A percentile compares a stretch with the other conserved stretches of the same genome.
These are phyloP conservation scores for Mustela nigripes DNA, from an alignment of 2,113 vertebrate species.

Conservation along the genomic window DNA sequence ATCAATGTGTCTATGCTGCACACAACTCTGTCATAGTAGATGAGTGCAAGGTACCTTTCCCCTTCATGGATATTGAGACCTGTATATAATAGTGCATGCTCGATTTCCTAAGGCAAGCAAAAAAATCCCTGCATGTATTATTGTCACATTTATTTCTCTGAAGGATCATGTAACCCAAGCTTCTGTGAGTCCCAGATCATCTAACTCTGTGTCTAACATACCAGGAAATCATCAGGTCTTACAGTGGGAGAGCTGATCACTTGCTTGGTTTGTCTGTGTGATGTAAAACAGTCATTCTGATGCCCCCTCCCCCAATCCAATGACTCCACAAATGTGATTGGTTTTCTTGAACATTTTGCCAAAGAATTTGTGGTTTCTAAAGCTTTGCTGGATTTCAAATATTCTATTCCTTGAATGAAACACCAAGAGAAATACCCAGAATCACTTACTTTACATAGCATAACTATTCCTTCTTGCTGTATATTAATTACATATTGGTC, in stretches of 20 bases:
- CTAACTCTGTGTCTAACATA: constrained; percentile 75
- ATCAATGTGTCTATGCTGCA: constrained; percentile 97
- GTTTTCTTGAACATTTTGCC: constrained; percentile 43
- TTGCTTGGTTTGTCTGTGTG: background rate
- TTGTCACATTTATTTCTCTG: constrained; percentile 80
- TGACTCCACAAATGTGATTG: background rate
- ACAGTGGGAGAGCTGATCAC: constrained; percentile 41
- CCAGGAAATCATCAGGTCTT: background rate
- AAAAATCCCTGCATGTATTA: constrained; percentile 85
- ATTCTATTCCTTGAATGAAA: constrained; percentile 49
- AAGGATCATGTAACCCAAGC: constrained; percentile 87
- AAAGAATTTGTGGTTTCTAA: constrained; percentile 8
- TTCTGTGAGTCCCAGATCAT: constrained; percentile 86
- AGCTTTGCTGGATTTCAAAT: constrained; percentile 19
- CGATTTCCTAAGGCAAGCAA: constrained; percentile 72
- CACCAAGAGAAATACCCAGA: background rate
- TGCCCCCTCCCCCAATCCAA: background rate
- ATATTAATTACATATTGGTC: background rate
- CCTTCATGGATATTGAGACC: constrained; percentile 95
- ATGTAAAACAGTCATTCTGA: background rate
- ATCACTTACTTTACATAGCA: background rate
- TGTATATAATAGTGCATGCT: constrained; percentile 94
- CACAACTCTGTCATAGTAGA: constrained; percentile 98
- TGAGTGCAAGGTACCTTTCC: constrained; percentile 99
- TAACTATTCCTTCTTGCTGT: constrained; percentile 14